Evolutionary conservation across 2,113 vertebrate species (phyloP).

Genomic region (Urocitellus parryii): DNA sequence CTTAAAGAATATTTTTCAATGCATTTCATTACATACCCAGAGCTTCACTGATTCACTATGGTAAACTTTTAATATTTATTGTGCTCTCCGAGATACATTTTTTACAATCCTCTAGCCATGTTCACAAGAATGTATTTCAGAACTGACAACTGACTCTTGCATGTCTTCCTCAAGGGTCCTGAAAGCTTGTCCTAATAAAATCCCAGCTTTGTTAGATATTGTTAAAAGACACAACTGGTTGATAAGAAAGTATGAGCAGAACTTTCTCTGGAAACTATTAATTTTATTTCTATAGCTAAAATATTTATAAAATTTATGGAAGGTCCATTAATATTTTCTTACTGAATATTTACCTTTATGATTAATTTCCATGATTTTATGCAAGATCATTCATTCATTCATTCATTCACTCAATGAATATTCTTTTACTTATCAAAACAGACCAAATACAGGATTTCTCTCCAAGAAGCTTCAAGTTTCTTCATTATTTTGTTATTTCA

Average conservation of each 20-base stretch:
- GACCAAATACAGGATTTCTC: background rate
- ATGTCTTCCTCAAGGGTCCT: background rate
- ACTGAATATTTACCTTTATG: constrained; percentile 7
- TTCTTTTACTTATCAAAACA: background rate
- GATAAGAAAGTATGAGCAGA: background rate
- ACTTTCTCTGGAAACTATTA: constrained; percentile 9
- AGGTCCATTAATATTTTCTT: background rate
- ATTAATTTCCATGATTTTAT: constrained; percentile 39
- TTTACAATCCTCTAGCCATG: background rate
- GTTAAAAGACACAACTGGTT: background rate
- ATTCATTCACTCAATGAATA: background rate
- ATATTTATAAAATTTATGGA: constrained; percentile 23
- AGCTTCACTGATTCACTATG: constrained; percentile 56
- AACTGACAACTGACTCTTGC: background rate
- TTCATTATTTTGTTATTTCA: constrained; percentile 29
- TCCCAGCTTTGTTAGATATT: background rate
- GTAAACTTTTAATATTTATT: constrained; percentile 49
- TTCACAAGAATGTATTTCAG: background rate
- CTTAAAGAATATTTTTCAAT: constrained; percentile 54
- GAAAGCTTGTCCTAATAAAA: background rate
- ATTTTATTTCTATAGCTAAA: constrained; percentile 47
- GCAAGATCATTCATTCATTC: constrained; percentile 18
- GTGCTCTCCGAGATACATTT: constrained; percentile 19
- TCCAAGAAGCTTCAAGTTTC: constrained; percentile 36
- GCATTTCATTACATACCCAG: constrained; percentile 29